Percentiles rank a stretch among this genome's conserved stretches.
phyloP scores from a whole-genome alignment of 2,113 vertebrate species.

The Archocentrus centrarchus region DNA sequence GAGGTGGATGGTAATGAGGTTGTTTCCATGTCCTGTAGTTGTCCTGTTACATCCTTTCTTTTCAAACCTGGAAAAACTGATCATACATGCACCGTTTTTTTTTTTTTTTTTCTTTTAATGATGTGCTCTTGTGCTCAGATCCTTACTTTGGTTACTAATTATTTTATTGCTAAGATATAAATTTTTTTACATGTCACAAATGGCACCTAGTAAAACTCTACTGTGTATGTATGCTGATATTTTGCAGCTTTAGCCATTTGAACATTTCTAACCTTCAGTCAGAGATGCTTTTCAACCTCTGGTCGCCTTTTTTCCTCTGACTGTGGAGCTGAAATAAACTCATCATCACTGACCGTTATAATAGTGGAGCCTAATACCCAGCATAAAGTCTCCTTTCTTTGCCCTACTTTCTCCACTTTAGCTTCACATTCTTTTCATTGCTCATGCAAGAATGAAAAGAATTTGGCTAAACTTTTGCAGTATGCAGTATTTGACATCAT shows the following conservation, averaged over 20 bases:
- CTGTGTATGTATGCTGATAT: background rate
- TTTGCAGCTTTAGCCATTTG: background rate
- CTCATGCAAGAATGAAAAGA: conserved; percentile 18
- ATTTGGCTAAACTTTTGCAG: conserved; percentile 22
- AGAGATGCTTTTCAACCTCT: conserved; percentile 3
- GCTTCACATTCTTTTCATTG: conserved; percentile 32
- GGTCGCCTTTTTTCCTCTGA: conserved; percentile 4
- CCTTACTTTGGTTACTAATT: background rate
- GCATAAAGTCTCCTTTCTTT: conserved; percentile 42
- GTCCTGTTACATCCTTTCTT: background rate
- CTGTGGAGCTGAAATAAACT: conserved; percentile 39
- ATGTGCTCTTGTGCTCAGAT: background rate
- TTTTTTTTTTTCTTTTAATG: background rate
- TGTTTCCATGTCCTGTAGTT: background rate
- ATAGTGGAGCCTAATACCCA: conserved; percentile 36
- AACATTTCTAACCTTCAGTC: background rate
- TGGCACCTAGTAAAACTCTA: background rate
- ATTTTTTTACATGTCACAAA: background rate
- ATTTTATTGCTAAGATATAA: background rate
- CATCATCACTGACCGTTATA: conserved; percentile 48
- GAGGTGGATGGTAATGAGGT: background rate
- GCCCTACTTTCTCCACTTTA: conserved; percentile 52
- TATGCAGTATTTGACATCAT: conserved; percentile 16
- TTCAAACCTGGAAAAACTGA: background rate
- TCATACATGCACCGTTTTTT: background rate